Conservation (phyloP, 2,888 invertebrate genomes). For the Cosmia trapezina region DNA sequence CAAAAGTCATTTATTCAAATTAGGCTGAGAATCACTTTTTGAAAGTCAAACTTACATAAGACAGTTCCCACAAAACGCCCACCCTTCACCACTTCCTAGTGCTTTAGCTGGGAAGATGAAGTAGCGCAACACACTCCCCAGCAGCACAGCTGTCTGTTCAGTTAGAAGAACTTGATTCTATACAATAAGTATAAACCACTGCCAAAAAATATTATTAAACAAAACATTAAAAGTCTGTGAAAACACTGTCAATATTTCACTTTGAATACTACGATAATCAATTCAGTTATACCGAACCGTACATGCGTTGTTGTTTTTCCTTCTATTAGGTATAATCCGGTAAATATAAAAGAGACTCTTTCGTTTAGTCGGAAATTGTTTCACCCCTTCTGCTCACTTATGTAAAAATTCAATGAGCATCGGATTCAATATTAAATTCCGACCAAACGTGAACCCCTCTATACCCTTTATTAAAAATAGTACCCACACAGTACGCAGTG, state of each 20-base stretch:
- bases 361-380: background rate
- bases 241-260: background rate
- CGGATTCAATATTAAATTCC: constrained; percentile 36
- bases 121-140: too few species aligned
- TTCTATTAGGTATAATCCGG: too few species aligned
- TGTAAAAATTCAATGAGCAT: constrained; percentile 34
- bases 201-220: background rate
- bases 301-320: too few species aligned
- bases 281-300: background rate
- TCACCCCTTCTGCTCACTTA: background rate
- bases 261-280: background rate
- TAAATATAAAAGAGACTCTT: background rate
- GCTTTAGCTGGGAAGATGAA: too few species aligned
- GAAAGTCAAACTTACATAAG: too few species aligned
- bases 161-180: too few species aligned
- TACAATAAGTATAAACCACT: background rate
- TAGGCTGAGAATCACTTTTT: too few species aligned
- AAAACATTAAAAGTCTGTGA: background rate
- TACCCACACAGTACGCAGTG: too few species aligned
- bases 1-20: too few species aligned
- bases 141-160: too few species aligned
- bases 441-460: constrained; percentile 14
- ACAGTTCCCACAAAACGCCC: too few species aligned
- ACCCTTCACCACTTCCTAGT: too few species aligned
- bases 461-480: background rate